Evolutionary conservation across 2,888 invertebrate genomes (phyloP).

Genomic region (Sphinx pinastri): DNA sequence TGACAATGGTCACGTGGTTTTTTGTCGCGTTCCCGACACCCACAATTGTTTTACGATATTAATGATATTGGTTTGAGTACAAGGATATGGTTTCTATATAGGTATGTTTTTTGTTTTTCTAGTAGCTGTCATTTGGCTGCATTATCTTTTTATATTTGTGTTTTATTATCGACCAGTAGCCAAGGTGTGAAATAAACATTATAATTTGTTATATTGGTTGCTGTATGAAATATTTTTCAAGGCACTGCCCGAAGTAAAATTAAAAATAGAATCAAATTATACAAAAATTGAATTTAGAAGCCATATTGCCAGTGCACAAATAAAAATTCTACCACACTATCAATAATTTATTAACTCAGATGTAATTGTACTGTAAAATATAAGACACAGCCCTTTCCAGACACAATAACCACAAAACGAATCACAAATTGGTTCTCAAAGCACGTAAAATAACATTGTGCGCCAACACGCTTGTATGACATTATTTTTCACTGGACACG

Average conservation of each 20-base stretch:
- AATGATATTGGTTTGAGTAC: conserved; percentile 15
- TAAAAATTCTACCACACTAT: background rate
- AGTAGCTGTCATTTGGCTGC: conserved; percentile 15
- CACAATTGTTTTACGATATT: conserved; percentile 23
- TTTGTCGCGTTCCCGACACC: conserved; percentile 19
- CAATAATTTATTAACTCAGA: too few species aligned
- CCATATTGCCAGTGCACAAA: background rate
- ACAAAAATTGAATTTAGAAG: background rate
- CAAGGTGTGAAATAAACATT: background rate
- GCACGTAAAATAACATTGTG: conserved; percentile 20
- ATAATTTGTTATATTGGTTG: too few species aligned
- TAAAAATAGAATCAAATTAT: background rate
- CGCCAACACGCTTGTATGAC: conserved; percentile 30
- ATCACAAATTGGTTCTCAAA: conserved; percentile 13
- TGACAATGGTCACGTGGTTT: conserved; percentile 23
- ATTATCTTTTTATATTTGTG: conserved; percentile 13
- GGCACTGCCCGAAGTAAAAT: background rate
- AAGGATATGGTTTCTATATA: conserved; percentile 17
- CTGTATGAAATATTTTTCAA: too few species aligned
- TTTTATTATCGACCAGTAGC: background rate
- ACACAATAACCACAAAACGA: conserved; percentile 25
- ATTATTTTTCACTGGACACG: conserved; percentile 34
- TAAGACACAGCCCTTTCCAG: background rate
- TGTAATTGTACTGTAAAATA: too few species aligned
- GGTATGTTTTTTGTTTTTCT: conserved; percentile 9